Base-by-base conservation (phyloP, 2,888 invertebrate genomes). In the Celastrina argiolus region DNA sequence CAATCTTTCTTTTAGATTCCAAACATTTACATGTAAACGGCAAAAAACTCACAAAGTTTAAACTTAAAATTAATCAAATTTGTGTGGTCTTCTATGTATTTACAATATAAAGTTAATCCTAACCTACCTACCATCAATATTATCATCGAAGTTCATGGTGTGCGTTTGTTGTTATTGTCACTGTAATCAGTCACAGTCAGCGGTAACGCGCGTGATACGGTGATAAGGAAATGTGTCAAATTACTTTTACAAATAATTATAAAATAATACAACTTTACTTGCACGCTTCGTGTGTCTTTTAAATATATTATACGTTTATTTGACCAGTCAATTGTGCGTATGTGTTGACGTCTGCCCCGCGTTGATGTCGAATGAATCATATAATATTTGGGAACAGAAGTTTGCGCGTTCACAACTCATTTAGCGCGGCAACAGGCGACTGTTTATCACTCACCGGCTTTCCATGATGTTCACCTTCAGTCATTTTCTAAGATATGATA, bases 401-500 rank as follows among this genome's bases (percentile, higher is more conserved):
- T 51, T 51, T 26, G 12, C 22, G 51, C 51, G 22, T 22, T 51
- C 22, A 51, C 51, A 36, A 36, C 10, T 12, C 7, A 10, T 45
- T 51, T 14, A 8, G 22, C 51, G 41, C 39, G 45, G 16, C 42
- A 7, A 61, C 51, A 61, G 41, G 10, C 45, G 45, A 45, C 12
- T 51, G 51, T 51, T 51, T 64, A 66, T 64, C 75, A 88, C 90
- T 90, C 80, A 91, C 90, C 87, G 88, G 83, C 81, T 87, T 87
- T 76, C 85, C 89, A 90, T 89, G 82, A 74, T 78, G 75, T 73
- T 80, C 78, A 78, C 87, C 87, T 82, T 90, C 90, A 90, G 90
- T 90, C 90, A 91, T 91, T 90, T 89, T 90, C 90, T 81, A 91
- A 82, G 81, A 88, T 90, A 78, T 90, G 88, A 87, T 88, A 89